Percentiles rank a stretch among this genome's conserved stretches.
Evolutionary conservation across 2,888 invertebrate genomes (phyloP).

Genomic region (Nipponacmea schrenckii): DNA sequence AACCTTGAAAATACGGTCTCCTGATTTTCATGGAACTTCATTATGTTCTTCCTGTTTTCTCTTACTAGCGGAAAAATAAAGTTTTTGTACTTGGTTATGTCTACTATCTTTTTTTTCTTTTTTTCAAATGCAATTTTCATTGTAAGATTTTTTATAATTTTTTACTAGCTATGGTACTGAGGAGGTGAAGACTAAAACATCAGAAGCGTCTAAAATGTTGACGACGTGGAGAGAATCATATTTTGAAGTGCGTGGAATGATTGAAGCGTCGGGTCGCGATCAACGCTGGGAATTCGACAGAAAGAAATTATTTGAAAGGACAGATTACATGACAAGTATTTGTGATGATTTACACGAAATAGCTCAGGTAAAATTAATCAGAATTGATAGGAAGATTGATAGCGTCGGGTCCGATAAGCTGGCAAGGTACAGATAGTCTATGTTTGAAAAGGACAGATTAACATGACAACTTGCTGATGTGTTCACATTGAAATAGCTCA

Average conservation of each 20-base stretch:
- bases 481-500: conserved; percentile 82
- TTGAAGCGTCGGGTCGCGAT: conserved; percentile 86
- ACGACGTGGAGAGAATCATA: conserved; percentile 82
- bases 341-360: conserved; percentile 83
- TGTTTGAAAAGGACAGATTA: conserved; percentile 86
- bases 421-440: neutral
- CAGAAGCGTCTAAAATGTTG: conserved; percentile 77
- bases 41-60: too few species aligned
- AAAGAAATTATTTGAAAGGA: conserved; percentile 81
- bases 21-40: too few species aligned
- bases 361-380: conserved; percentile 73
- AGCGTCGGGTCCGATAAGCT: neutral
- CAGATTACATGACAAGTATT: conserved; percentile 86
- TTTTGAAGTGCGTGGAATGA: conserved; percentile 81
- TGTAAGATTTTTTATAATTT: too few species aligned
- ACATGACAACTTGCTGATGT: conserved; percentile 82
- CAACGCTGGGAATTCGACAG: conserved; percentile 92
- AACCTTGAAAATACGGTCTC: too few species aligned
- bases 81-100: too few species aligned
- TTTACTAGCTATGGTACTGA: conserved; percentile 51
- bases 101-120: too few species aligned
- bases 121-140: too few species aligned
- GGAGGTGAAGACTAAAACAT: conserved; percentile 72
- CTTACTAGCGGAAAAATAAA: too few species aligned
- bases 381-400: neutral